Percentiles rank a stretch among this genome's conserved stretches.
These are phyloP conservation scores for Poecilia velifera DNA, from an alignment of 2,797 vertebrate genomes.

Conservation along the genomic window DNA sequence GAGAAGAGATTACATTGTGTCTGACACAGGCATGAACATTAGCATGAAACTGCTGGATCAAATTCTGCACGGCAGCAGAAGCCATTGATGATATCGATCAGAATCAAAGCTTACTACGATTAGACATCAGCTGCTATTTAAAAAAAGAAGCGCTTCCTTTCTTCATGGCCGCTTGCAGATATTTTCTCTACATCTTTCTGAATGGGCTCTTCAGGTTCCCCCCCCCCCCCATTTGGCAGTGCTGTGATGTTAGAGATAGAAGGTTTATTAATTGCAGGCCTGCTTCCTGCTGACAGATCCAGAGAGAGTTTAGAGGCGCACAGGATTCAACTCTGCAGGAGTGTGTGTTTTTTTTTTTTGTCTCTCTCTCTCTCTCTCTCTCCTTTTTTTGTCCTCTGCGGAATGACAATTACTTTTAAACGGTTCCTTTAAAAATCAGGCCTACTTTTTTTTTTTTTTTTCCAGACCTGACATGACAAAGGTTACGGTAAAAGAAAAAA, in stretches of 20 bases:
- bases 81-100: constrained; percentile 81
- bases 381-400: constrained; percentile 54
- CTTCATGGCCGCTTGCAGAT: constrained; percentile 40
- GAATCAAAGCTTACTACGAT: constrained; percentile 57
- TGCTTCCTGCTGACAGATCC: constrained; percentile 69
- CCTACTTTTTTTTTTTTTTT: constrained; percentile 54
- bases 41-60: constrained; percentile 77
- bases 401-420: constrained; percentile 65
- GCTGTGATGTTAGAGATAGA: constrained; percentile 60
- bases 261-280: constrained; percentile 67
- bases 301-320: constrained; percentile 50
- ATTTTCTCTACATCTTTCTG: constrained; percentile 32
- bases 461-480: constrained; percentile 62
- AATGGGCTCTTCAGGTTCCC: constrained; percentile 37
- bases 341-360: constrained; percentile 41
- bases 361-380: neutral
- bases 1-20: constrained; percentile 77
- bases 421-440: constrained; percentile 75
- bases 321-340: constrained; percentile 38
- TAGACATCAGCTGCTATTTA: constrained; percentile 53
- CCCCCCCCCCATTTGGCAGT: constrained; percentile 31
- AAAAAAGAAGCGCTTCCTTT: constrained; percentile 50
- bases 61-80: constrained; percentile 77
- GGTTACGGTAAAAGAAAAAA: constrained; percentile 38
- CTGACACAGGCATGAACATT: constrained; percentile 74